Evolutionary conservation across 2,797 vertebrate species (phyloP).

Genomic region (Peromyscus attwateri): DNA sequence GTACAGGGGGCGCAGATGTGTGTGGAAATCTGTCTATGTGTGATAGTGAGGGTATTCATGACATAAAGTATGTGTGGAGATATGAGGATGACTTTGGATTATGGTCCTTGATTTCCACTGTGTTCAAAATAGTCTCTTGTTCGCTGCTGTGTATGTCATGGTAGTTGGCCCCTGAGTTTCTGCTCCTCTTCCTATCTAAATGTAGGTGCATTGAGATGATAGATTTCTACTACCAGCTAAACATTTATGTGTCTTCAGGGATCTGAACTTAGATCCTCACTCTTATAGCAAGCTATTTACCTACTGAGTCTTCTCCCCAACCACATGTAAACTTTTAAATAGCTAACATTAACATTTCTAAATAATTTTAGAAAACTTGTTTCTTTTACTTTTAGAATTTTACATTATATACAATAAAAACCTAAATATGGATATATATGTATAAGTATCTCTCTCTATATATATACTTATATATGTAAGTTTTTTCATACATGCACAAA

Average conservation of each 20-base stretch:
- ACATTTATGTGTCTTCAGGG: not conserved
- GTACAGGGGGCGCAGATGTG: not conserved
- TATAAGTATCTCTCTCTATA: not conserved
- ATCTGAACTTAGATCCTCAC: not conserved
- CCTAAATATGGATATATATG: not conserved
- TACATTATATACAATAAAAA: not conserved
- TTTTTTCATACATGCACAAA: not conserved
- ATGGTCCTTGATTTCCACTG: not conserved
- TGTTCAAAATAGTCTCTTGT: not conserved
- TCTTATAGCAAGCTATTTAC: not conserved
- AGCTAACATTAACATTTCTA: not conserved
- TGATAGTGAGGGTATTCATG: not conserved
- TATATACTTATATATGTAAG: not conserved
- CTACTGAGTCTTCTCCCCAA: not conserved
- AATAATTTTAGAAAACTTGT: not conserved
- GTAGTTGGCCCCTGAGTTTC: not conserved
- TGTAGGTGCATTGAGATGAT: not conserved
- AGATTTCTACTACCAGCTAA: not conserved
- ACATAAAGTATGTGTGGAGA: not conserved
- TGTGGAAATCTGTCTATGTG: not conserved
- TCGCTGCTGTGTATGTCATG: not conserved
- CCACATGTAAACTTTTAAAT: not conserved
- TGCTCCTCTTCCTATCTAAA: not conserved
- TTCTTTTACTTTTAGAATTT: constrained; percentile 21
- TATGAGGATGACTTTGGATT: not conserved